phyloP scores from a whole-genome alignment of 2,888 invertebrate genomes.

The Acronicta alni region DNA sequence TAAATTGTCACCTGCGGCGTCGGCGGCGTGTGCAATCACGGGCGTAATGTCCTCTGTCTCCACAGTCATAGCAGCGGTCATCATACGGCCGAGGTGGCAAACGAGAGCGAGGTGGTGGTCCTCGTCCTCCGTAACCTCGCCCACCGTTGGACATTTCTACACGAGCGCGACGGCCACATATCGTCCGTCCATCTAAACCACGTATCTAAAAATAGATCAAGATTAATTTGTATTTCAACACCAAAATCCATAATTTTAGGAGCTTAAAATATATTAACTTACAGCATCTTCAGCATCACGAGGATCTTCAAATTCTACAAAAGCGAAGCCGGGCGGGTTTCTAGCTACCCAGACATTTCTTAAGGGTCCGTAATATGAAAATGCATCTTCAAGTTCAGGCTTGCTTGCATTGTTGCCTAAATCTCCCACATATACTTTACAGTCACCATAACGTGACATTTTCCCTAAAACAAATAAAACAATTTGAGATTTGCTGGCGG shows the following conservation, averaged over 20 bases:
- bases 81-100: constrained; percentile 95
- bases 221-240: neutral
- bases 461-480: constrained; percentile 51
- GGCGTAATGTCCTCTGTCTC: constrained; percentile 97
- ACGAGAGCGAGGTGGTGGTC: constrained; percentile 89
- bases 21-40: constrained; percentile 95
- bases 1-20: constrained; percentile 85
- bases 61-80: constrained; percentile 98
- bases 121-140: constrained; percentile 88
- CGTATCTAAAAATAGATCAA: constrained; percentile 73
- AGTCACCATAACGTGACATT: constrained; percentile 95
- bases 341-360: constrained; percentile 99
- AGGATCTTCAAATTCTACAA: constrained; percentile 97
- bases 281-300: constrained; percentile 98
- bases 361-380: constrained; percentile 97
- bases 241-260: neutral
- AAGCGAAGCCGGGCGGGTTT: constrained; percentile 98
- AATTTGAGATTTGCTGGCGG: constrained; percentile 24
- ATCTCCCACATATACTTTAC: constrained; percentile 98
- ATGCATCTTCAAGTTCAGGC: constrained; percentile 97
- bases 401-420: constrained; percentile 97
- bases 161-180: constrained; percentile 96
- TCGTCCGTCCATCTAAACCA: constrained; percentile 93
- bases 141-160: constrained; percentile 98
- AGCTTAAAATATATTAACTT: constrained; percentile 65